Evolutionary conservation across 2,888 invertebrate species (phyloP).

Genomic region (Epinotia ramella): DNA sequence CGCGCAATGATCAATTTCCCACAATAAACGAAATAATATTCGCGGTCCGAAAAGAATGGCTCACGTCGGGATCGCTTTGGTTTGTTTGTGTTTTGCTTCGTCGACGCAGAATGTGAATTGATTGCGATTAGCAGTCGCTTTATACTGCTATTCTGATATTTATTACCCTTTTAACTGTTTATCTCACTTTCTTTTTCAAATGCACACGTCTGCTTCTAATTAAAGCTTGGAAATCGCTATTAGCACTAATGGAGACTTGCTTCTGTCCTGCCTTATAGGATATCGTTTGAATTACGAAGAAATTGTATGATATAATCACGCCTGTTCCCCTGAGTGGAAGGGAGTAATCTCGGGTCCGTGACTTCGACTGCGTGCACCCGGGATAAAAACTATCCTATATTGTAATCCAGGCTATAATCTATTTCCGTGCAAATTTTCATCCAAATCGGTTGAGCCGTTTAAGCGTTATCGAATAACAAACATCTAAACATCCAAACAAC

Average conservation of each 20-base stretch:
- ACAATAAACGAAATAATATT: slow-evolving; percentile 74
- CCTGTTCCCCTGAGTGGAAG: no score
- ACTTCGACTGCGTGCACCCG: no score
- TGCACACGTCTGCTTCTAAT: not conserved
- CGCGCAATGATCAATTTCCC: slow-evolving; percentile 73
- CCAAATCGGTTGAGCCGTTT: no score
- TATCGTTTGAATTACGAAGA: not conserved
- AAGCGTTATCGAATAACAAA: no score
- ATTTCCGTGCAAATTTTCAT: no score
- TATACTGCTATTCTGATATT: not conserved
- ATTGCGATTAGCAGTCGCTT: slow-evolving; percentile 5
- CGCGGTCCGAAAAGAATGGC: slow-evolving; percentile 63
- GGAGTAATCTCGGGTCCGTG: no score
- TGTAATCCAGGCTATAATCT: no score
- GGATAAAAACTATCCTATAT: no score
- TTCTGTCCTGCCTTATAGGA: not conserved
- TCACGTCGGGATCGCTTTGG: slow-evolving; percentile 50
- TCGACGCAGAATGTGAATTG: slow-evolving; percentile 1
- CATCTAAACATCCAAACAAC: no score
- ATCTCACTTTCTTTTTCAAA: not conserved
- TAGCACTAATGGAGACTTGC: not conserved
- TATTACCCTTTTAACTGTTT: not conserved
- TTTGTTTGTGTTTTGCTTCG: slow-evolving; percentile 47
- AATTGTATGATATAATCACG: no score
- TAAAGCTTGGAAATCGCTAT: not conserved